Base-by-base conservation (phyloP, 2,113 vertebrate genomes). In the Promerops cafer region DNA sequence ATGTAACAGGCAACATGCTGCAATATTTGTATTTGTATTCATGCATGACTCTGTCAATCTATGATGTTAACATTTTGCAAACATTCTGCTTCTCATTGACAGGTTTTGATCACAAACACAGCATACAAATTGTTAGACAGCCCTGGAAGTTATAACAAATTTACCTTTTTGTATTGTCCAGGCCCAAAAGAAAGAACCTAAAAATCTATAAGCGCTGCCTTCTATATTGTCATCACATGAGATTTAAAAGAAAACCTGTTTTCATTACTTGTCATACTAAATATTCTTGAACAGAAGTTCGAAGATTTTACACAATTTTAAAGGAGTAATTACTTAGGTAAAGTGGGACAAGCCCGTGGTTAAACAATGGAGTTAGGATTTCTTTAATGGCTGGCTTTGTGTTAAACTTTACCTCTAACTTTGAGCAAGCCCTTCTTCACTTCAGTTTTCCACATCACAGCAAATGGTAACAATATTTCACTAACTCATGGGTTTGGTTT, bases 381-480 rank as follows among this genome's bases (percentile, higher is more conserved):
- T 47, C 49, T 88, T 91, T 59, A 93, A 83, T 74, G 76, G 82
- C 28, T 61, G 40, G n/a, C 50, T 95, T 87, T 89, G 80, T 70
- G 60, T 93, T 59, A 89, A 86, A 81, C 64, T 71, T 92, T 75
- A 59, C 27, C n/a, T 76, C n/a, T 82, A 69, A 61, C 42, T 76
- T 68, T 35, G 60, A 81, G 71, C 45, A 90, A 93, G 31, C 19
- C 39, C 7, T 64, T 57, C 76, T 70, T 35, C 83, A 33, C 50
- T 66, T 82, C 47, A 74, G 35, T 94, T 92, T 90, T 95, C 56
- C 84, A 78, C 78, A 91, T 91, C 82, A 85, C 54, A 83, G 59
- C 61, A 84, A 93, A 85, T 18, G 49, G 60, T 59, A 93, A 89
- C 40, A 83, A n/a, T 60, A 80, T 68, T 90, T 93, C 79, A 83